These are phyloP conservation scores for Drepana falcataria DNA, from an alignment of 2,888 invertebrate species.

Conservation along the genomic window DNA sequence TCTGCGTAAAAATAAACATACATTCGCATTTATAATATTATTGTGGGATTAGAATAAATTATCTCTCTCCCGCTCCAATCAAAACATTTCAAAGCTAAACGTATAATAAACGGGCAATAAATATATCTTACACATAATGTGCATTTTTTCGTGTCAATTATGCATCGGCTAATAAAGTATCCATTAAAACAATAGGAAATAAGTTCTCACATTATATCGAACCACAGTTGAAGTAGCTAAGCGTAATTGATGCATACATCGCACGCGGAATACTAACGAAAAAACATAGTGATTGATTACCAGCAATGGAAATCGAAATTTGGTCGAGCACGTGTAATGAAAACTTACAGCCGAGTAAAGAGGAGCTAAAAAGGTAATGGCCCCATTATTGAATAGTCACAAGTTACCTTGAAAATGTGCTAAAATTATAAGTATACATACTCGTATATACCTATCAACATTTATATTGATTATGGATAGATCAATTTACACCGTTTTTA, in stretches of 20 bases:
- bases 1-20: too few relatives aligned
- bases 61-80: too few relatives aligned
- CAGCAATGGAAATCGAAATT: constrained; percentile 1
- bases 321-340: background rate
- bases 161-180: background rate
- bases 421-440: constrained; percentile 19
- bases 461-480: background rate
- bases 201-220: background rate
- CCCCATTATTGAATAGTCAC: constrained; percentile 23
- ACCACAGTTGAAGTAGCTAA: background rate
- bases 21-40: too few relatives aligned
- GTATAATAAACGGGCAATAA: too few relatives aligned
- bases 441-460: background rate
- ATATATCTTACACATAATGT: too few relatives aligned
- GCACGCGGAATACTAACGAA: constrained; percentile 2
- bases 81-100: too few relatives aligned
- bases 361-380: constrained; percentile 21
- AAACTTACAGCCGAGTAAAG: background rate
- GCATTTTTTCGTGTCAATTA: background rate
- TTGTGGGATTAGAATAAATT: too few relatives aligned
- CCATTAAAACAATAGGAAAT: background rate
- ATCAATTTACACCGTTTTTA: too few relatives aligned
- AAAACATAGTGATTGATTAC: background rate
- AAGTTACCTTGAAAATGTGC: constrained; percentile 19
- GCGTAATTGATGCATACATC: background rate